Base-by-base conservation (phyloP, 2,797 vertebrate species). In the Sciurus vulgaris region DNA sequence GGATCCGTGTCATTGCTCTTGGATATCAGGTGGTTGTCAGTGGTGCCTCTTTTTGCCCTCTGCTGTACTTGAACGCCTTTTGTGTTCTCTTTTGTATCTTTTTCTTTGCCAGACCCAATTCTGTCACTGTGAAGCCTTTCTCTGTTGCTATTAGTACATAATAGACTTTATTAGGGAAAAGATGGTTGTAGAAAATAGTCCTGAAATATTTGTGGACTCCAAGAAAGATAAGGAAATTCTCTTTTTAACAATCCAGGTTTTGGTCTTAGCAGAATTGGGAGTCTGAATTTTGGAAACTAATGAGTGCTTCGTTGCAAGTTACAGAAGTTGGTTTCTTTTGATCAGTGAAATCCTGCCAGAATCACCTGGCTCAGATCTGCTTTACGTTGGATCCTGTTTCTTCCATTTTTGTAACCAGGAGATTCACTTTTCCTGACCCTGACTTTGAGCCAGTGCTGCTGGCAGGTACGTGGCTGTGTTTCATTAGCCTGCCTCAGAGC, bases 361-460 rank as follows among this genome's bases (percentile, higher is more conserved):
- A 92, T 85, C 33, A 26, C 54, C 51, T 77, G 72, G 56, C 33
- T 96, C 38, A 93, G 63, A 47, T 67, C 67, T 81, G 44, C 74
- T 84, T 70, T 92, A 79, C 77, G 44, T 84, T 89, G 86, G 61
- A 91, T 94, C 47, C 49, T 79, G 12, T 93, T 92, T 91, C 67
- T 89, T 92, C 4, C 2, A 65, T 95, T 95, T 97, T 92, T 90
- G 70, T 96, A 72, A 92, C 54, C 59, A 59, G 83, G 10, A 94
- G 65, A 38, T 94, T 73, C 59, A 47, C 41, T 94, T 92, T 97
- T 95, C 86, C 41, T 78, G 38, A 69, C n/a, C 44, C 49, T 91
- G 73, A 69, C 26, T 79, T 79, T 86, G 41, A 38, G 15, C 28
- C 35, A 70, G 41, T 94, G 26, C 78, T 77, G 15, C 47, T 94